phyloP scores from a whole-genome alignment of 2,797 vertebrate species.

The Cottoperca gobio region DNA sequence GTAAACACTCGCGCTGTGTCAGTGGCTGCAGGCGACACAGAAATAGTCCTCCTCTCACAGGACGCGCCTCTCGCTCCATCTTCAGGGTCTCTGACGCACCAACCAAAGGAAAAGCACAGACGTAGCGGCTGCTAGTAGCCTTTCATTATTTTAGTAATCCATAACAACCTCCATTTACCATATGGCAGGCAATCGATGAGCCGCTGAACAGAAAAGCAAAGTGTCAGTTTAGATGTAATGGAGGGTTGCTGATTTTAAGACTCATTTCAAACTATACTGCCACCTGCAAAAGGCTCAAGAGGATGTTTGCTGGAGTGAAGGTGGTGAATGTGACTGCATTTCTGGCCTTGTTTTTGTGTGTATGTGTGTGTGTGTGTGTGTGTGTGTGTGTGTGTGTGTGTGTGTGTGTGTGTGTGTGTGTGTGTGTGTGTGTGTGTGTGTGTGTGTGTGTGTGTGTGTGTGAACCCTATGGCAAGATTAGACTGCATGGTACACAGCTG shows the following conservation, averaged over 20 bases:
- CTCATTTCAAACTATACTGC: slow-evolving; percentile 28
- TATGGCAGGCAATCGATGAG: slow-evolving; percentile 69
- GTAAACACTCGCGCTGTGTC: slow-evolving; percentile 83
- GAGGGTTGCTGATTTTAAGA: slow-evolving; percentile 50
- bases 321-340: slow-evolving; percentile 32
- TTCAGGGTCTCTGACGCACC: slow-evolving; percentile 76
- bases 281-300: slow-evolving; percentile 29
- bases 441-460: slow-evolving; percentile 27
- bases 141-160: slow-evolving; percentile 75
- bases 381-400: slow-evolving; percentile 34
- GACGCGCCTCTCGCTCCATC: slow-evolving; percentile 70
- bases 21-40: slow-evolving; percentile 81
- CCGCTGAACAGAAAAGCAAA: slow-evolving; percentile 52
- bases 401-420: slow-evolving; percentile 40
- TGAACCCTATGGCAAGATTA: slow-evolving; percentile 64
- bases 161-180: slow-evolving; percentile 69
- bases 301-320: slow-evolving; percentile 32
- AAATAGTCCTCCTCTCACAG: slow-evolving; percentile 80
- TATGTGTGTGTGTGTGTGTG: slow-evolving; percentile 39
- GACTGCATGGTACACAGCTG: slow-evolving; percentile 79
- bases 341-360: slow-evolving; percentile 22
- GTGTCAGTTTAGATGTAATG: slow-evolving; percentile 57
- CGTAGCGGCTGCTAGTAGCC: slow-evolving; percentile 56
- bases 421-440: slow-evolving; percentile 42
- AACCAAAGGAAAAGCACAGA: slow-evolving; percentile 63